phyloP scores from a whole-genome alignment of 2,888 invertebrate species.

The Ophioninae sp. region DNA sequence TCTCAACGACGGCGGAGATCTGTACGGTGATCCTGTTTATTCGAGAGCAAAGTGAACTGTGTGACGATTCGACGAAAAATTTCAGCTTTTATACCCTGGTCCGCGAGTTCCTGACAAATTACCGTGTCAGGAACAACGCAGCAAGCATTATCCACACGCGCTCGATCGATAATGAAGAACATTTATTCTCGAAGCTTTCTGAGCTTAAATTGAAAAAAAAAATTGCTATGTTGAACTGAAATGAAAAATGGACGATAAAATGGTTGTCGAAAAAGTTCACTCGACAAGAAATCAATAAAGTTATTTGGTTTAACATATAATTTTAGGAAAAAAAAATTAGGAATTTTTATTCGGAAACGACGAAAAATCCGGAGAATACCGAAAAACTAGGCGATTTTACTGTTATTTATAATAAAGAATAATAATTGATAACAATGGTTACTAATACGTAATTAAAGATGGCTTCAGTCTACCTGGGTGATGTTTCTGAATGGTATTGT shows the following conservation, averaged over 20 bases:
- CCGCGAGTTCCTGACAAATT: slow-evolving; percentile 54
- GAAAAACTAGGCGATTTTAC: neutral
- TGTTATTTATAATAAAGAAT: neutral
- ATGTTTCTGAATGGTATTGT: slow-evolving; percentile 37
- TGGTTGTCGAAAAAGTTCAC: neutral
- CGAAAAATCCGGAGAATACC: neutral
- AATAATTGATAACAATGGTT: neutral
- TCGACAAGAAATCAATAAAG: neutral
- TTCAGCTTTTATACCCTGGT: slow-evolving; percentile 60
- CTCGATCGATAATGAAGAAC: slow-evolving; percentile 49
- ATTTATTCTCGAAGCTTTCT: slow-evolving; percentile 41
- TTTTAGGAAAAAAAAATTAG: neutral
- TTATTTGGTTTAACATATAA: neutral
- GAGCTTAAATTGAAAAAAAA: neutral
- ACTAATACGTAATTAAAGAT: neutral
- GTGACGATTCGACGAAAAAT: slow-evolving; percentile 40
- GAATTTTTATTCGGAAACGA: neutral
- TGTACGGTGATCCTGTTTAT: slow-evolving; percentile 21
- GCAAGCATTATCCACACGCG: slow-evolving; percentile 58
- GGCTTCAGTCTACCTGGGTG: slow-evolving; percentile 33
- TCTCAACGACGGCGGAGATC: neutral
- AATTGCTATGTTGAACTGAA: neutral
- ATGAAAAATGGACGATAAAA: neutral
- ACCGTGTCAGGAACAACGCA: slow-evolving; percentile 56
- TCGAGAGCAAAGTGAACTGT: slow-evolving; percentile 46